Conservation (phyloP, 2,888 invertebrate genomes). For the Bombyx huttoni region DNA sequence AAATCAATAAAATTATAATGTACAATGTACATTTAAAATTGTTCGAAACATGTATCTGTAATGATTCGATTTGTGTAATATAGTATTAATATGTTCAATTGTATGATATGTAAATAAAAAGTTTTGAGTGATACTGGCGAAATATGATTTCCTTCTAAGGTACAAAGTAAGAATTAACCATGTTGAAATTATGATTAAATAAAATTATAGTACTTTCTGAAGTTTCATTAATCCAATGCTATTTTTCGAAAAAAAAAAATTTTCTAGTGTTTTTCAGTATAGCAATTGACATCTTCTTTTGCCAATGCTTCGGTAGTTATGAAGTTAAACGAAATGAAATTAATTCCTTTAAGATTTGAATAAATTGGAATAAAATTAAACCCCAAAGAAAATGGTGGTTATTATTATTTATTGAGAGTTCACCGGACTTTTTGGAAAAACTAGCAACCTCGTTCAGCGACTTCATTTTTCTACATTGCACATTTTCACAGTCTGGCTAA, state of each 20-base stretch:
- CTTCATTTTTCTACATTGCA: too few species aligned
- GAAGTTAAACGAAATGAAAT: too few species aligned
- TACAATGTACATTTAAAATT: constrained; percentile 64
- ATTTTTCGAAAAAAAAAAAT: background rate
- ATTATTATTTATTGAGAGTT: too few species aligned
- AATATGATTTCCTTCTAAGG: constrained; percentile 71
- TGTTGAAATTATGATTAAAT: constrained; percentile 70
- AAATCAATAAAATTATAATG: constrained; percentile 33
- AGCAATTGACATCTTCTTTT: too few species aligned
- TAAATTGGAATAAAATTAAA: too few species aligned
- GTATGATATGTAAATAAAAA: constrained; percentile 69
- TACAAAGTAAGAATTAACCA: constrained; percentile 71
- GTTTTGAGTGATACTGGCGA: constrained; percentile 61
- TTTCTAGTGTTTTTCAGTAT: too few species aligned
- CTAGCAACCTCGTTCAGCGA: too few species aligned
- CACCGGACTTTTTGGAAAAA: too few species aligned
- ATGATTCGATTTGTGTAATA: constrained; percentile 47
- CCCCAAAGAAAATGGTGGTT: too few species aligned
- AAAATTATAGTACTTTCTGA: constrained; percentile 43
- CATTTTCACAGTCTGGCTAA: too few species aligned
- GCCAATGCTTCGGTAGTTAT: background rate
- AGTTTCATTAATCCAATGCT: constrained; percentile 21
- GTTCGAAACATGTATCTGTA: constrained; percentile 39
- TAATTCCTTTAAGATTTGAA: too few species aligned
- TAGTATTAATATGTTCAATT: constrained; percentile 36